These are phyloP conservation scores for Tetranychus truncatus DNA, from an alignment of 2,888 invertebrate species.

Conservation along the genomic window DNA sequence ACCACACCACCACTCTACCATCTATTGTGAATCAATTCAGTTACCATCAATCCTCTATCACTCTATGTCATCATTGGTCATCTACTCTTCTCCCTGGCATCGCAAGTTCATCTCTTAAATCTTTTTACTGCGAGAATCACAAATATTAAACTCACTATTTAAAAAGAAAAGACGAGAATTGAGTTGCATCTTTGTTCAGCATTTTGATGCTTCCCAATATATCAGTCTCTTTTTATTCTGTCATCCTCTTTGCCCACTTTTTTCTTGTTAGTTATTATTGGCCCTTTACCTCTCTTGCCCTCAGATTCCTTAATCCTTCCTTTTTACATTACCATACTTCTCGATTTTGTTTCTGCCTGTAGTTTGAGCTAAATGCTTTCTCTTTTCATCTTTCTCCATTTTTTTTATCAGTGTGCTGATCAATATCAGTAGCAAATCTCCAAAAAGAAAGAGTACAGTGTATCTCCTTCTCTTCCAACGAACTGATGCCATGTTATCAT, in stretches of 20 bases:
- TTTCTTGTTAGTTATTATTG: not conserved
- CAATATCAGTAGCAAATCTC: not conserved
- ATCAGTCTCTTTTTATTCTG: not conserved
- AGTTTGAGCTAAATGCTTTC: not conserved
- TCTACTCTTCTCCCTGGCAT: not conserved
- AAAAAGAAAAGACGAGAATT: not conserved
- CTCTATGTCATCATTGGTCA: not conserved
- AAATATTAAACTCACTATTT: not conserved
- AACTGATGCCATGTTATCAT: not conserved
- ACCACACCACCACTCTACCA: not conserved
- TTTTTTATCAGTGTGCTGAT: not conserved
- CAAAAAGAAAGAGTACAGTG: not conserved
- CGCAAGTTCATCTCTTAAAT: not conserved
- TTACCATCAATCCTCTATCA: not conserved
- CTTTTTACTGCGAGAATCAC: not conserved
- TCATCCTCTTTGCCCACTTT: not conserved
- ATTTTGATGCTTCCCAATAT: not conserved
- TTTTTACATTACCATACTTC: not conserved
- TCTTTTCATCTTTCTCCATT: conserved; percentile 1
- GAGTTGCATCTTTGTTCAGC: conserved; percentile 1
- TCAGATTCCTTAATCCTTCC: not conserved
- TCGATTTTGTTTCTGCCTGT: not conserved
- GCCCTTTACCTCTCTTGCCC: not conserved
- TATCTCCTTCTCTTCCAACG: not conserved
- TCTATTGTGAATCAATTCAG: not conserved